Evolutionary conservation across 2,888 invertebrate species (phyloP), one percentile per base, ranked within the genome.

Genomic region (Mythimna albipuncta): DNA sequence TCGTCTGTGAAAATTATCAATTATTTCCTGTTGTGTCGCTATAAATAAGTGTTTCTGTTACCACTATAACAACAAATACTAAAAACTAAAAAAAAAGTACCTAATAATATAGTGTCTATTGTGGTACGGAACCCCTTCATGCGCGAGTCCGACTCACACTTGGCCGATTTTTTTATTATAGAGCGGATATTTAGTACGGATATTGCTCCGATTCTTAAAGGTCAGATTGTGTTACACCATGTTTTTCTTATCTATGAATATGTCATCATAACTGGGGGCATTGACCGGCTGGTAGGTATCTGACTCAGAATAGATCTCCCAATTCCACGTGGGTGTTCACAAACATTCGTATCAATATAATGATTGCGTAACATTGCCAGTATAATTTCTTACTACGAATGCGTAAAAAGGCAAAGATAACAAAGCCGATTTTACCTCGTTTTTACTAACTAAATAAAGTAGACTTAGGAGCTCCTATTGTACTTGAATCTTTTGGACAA

Each of bases 261-360:
- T 75, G 62, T 77, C 73, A 67, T 66, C 77, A 67, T 71, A 54
- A 64, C 32, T 16, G 5, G 57, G 79, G 67, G 52, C 75, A 79
- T 47, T 57, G 79, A 57, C 79, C 79, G 64, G 2, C 41, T 55
- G 11, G 63, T 74, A 65, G 59, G 66, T 79, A 38, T 77, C 64
- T 68, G 54, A 68, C 71, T 71, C 70, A 58, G 55, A 79, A 71
- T 75, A 58, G 71, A 79, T 61, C 59, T 67, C 61, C 52, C 66
- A 64, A 63, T 41, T 41, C n/a, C 54, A 79, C 66, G 79, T 75
- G 65, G 73, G 68, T 67, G 64, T 67, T 41, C 47, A 35, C 38
- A 32, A 32, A 65, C 44, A 50, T 64, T 59, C 11, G 61, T 54
- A 65, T 52, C 55, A 35, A 55, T 61, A 70, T 21, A 75, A 70